Evolutionary conservation across 2,888 invertebrate genomes (phyloP).

Genomic region (Carcina quercana): DNA sequence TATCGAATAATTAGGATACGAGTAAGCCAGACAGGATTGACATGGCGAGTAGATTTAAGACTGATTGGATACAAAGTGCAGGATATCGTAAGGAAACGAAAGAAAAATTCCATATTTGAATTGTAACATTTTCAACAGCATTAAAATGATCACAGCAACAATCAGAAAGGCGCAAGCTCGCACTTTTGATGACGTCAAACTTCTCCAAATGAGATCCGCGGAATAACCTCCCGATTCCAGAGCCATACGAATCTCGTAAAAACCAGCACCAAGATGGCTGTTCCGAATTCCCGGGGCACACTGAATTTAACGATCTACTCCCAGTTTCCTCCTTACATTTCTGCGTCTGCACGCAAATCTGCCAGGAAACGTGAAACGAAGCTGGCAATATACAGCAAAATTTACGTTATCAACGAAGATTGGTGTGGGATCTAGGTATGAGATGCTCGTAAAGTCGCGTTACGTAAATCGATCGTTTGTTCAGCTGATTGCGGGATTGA

Average conservation of each 20-base stretch:
- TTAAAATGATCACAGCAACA: slow-evolving; percentile 23
- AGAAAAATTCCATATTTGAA: too few species aligned
- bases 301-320: slow-evolving; percentile 54
- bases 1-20: background rate
- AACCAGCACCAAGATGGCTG: slow-evolving; percentile 40
- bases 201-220: slow-evolving; percentile 54
- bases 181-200: slow-evolving; percentile 54
- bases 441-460: slow-evolving; percentile 46
- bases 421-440: slow-evolving; percentile 33
- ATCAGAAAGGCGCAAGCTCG: slow-evolving; percentile 34
- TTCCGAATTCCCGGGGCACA: slow-evolving; percentile 32
- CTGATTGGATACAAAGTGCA: too few species aligned
- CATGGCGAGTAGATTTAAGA: too few species aligned
- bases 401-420: slow-evolving; percentile 41
- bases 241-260: slow-evolving; percentile 64
- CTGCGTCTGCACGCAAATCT: slow-evolving; percentile 56
- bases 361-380: slow-evolving; percentile 38
- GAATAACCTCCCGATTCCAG: slow-evolving; percentile 52
- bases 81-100: too few species aligned
- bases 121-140: slow-evolving; percentile 14
- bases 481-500: slow-evolving; percentile 58
- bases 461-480: slow-evolving; percentile 59
- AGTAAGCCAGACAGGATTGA: background rate
- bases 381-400: slow-evolving; percentile 47
- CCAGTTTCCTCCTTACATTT: slow-evolving; percentile 54